These are phyloP conservation scores for Paramisgurnus dabryanus DNA, from an alignment of 2,113 vertebrate genomes.

Conservation along the genomic window DNA sequence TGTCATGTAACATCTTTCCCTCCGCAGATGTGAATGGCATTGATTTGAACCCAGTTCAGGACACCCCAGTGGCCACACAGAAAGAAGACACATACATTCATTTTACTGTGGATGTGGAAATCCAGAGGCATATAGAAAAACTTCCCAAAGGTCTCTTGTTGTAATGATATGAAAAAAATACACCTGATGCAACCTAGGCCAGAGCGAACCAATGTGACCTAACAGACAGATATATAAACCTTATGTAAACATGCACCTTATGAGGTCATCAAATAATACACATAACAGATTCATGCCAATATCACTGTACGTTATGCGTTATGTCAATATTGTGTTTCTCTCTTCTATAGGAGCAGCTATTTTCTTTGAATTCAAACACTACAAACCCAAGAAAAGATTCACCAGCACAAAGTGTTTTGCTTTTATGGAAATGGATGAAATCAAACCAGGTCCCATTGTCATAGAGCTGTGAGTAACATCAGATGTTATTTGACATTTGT, in stretches of 20 bases:
- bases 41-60: constrained; percentile 92
- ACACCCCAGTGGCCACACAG: constrained; percentile 89
- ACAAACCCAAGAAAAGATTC: constrained; percentile 98
- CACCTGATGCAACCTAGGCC: no score
- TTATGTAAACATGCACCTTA: no score
- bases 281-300: no score
- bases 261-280: no score
- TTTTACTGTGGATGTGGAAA: constrained; percentile 93
- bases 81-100: constrained; percentile 96
- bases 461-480: constrained; percentile 91
- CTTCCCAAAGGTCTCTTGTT: constrained; percentile 87
- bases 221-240: no score
- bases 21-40: constrained; percentile 88
- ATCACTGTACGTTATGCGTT: no score
- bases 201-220: no score
- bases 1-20: not conserved
- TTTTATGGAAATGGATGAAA: constrained; percentile 99
- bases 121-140: constrained; percentile 96
- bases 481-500: not conserved
- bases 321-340: no score
- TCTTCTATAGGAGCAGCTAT: constrained; percentile 87
- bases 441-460: constrained; percentile 91
- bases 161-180: no score
- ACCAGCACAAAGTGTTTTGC: constrained; percentile 99
- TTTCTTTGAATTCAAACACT: constrained; percentile 99